Conservation (phyloP, 2,797 vertebrate species). For the Champsocephalus esox region DNA sequence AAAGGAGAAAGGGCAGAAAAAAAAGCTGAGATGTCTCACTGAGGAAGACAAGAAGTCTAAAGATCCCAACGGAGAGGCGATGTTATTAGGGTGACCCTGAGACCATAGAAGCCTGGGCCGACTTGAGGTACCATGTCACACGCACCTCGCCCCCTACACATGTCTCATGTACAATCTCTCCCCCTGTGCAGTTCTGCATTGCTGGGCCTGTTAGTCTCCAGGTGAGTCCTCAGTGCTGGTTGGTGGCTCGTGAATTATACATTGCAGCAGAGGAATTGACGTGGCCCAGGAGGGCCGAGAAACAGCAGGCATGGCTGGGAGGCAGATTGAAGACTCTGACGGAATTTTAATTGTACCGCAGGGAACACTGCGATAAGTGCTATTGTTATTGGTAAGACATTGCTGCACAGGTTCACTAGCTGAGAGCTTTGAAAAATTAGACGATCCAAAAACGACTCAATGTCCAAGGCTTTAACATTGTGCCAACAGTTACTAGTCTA, state of each 20-base stretch:
- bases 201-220: constrained; percentile 78
- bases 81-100: constrained; percentile 73
- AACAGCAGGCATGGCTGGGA: constrained; percentile 87
- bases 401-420: constrained; percentile 71
- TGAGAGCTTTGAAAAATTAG: constrained; percentile 64
- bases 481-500: constrained; percentile 32
- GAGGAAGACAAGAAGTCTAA: constrained; percentile 50
- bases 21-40: constrained; percentile 59
- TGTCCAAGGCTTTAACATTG: constrained; percentile 24
- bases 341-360: constrained; percentile 87
- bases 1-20: constrained; percentile 71
- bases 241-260: constrained; percentile 86
- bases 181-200: constrained; percentile 66
- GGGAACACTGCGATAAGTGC: constrained; percentile 80
- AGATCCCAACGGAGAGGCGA: constrained; percentile 47
- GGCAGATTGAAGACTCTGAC: constrained; percentile 84
- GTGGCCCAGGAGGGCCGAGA: constrained; percentile 80
- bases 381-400: constrained; percentile 84
- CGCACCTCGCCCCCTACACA: constrained; percentile 60
- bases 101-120: constrained; percentile 57
- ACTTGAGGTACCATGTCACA: constrained; percentile 59
- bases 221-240: constrained; percentile 80
- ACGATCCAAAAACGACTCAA: constrained; percentile 52
- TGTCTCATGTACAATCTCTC: constrained; percentile 55
- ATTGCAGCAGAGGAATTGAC: constrained; percentile 83